Evolutionary conservation across 1,140 invertebrate genomes (phyloP), one percentile per base, ranked within the genome.

Genomic region (Rhagoletis zephyria): DNA sequence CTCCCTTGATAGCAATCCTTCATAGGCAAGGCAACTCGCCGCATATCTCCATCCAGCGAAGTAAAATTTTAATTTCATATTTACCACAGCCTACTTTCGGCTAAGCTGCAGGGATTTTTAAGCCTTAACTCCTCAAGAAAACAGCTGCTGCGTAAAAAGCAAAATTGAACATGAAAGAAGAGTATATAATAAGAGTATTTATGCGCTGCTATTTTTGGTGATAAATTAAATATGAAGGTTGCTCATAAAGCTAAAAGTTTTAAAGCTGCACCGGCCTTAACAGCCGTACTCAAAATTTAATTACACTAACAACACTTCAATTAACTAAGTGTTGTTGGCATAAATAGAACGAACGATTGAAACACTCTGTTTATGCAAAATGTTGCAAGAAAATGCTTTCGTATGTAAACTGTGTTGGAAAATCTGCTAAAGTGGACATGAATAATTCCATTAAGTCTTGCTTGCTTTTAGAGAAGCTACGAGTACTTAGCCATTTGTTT

Each of bases 401-500:
- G 2, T 56, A n/a, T 16, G 12, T 63, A 63, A 63, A 14, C 61
- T 4, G 61, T 14, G 9, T 14, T 16, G n/a, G 61, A 4, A 63
- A 19, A 51, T 16, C 14, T 42, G 16, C 4, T 30, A 74, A 74
- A 48, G 70, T 51, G 40, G 12, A n/a, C 45, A 16, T 45, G 42
- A 74, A 45, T 74, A 74, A 74, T 74, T 74, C 45, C 48, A n/a
- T 74, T 74, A 48, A 16, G 42, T 74, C 48, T 48, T 48, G 70
- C 48, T 74, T 16, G 42, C 70, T 48, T 74, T 48, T 45, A 74
- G 12, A 74, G 42, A 74, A 74, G 42, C 45, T 42, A 30, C 30
- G 30, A 30, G 30, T 30, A 30, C 30, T 30, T 30, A 30, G 30
- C 30, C 30, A 30, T 30, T 30, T 30, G 30, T 30, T 30, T 30